Conservation (phyloP, 2,113 vertebrate genomes). For the Charina bottae region DNA sequence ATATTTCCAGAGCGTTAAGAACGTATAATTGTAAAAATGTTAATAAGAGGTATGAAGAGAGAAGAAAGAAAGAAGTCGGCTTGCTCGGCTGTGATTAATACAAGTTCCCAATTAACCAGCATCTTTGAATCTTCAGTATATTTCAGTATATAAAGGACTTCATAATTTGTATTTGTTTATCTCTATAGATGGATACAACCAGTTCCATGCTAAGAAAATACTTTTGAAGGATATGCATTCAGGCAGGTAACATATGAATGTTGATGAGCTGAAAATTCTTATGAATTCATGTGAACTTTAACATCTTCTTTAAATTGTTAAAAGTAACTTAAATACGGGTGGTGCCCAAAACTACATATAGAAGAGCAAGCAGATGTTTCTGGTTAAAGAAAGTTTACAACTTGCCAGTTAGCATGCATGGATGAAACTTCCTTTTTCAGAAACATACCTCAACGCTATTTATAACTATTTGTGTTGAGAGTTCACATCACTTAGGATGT, state of each 20-base stretch:
- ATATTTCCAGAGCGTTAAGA: neutral
- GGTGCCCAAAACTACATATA: neutral
- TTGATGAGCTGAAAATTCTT: neutral
- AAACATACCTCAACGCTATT: neutral
- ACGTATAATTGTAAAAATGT: slow-evolving; percentile 11
- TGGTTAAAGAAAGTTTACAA: slow-evolving; percentile 6
- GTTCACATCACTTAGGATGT: neutral
- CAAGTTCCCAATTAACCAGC: neutral
- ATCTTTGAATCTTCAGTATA: neutral
- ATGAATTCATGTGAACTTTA: neutral
- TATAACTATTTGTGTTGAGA: slow-evolving; percentile 8
- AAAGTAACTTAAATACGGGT: neutral
- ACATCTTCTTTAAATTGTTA: neutral
- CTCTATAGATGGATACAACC: neutral
- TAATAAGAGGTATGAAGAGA: slow-evolving; percentile 9
- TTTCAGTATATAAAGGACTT: neutral
- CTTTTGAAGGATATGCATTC: neutral
- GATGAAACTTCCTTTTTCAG: slow-evolving; percentile 22
- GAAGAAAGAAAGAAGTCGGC: neutral
- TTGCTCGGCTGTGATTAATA: neutral
- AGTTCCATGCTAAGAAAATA: neutral
- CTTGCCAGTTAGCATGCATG: slow-evolving; percentile 1
- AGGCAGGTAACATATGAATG: neutral
- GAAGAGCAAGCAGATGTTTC: slow-evolving; percentile 12
- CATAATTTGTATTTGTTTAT: neutral